phyloP scores from a whole-genome alignment of 2,797 vertebrate species.

The Psittacula echo region DNA sequence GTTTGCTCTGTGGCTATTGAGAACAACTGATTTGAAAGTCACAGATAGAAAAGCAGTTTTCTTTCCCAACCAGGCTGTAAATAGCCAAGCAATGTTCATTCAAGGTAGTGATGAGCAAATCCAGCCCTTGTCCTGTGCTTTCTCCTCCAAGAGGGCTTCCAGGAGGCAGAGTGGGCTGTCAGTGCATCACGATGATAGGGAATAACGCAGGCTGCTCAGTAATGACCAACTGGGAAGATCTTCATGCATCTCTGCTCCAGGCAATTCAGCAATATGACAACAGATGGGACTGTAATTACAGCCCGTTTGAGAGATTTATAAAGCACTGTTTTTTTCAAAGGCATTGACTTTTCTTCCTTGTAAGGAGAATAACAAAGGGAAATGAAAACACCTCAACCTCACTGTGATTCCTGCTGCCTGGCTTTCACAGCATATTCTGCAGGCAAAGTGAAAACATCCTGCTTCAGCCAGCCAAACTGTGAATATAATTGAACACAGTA shows the following conservation, averaged over 20 bases:
- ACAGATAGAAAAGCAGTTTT: neutral
- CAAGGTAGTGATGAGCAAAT: neutral
- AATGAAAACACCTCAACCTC: neutral
- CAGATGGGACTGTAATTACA: constrained; percentile 51
- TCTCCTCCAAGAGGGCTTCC: neutral
- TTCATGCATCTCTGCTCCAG: neutral
- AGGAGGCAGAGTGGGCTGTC: neutral
- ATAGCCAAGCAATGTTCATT: neutral
- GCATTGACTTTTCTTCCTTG: constrained; percentile 1
- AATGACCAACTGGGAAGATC: neutral
- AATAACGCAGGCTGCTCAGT: neutral
- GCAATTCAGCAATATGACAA: neutral
- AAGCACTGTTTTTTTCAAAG: constrained; percentile 18
- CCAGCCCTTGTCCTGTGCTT: neutral
- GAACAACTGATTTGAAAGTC: neutral
- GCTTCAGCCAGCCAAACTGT: neutral
- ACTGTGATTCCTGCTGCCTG: neutral
- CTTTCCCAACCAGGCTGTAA: neutral
- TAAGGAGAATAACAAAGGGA: constrained; percentile 9
- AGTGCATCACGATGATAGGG: neutral
- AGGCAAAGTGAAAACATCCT: neutral
- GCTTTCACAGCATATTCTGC: neutral
- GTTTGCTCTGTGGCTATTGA: neutral
- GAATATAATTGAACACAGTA: neutral
- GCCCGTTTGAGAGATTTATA: neutral